Conservation (phyloP, 2,113 vertebrate species). For the Malurus cyaneus region DNA sequence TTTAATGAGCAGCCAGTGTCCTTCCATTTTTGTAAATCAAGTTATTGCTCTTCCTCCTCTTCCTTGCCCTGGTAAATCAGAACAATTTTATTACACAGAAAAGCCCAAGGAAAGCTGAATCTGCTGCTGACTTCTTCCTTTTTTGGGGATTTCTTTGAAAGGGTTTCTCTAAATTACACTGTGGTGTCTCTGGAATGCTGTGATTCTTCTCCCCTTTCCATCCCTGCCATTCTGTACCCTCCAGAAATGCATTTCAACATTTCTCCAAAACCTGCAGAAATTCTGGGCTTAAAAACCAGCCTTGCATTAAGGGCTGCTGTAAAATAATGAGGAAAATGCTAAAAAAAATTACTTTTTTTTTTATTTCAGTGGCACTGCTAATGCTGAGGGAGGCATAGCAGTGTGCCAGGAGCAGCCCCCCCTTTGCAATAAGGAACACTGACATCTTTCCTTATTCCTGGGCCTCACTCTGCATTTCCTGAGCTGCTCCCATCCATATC, state of each 20-base stretch:
- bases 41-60: not conserved
- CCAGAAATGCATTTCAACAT: not conserved
- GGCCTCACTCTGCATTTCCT: constrained; percentile 22
- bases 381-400: not conserved
- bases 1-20: not conserved
- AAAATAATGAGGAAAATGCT: not conserved
- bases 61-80: not conserved
- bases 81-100: not conserved
- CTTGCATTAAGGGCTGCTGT: not conserved
- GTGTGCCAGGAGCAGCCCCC: constrained; percentile 33
- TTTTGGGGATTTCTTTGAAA: not conserved
- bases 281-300: not conserved
- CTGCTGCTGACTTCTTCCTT: not conserved
- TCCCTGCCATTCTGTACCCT: not conserved
- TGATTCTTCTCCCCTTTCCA: not conserved
- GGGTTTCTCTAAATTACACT: not conserved
- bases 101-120: not conserved
- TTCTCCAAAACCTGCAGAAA: not conserved
- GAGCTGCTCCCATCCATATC: constrained; percentile 33
- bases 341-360: too few species aligned
- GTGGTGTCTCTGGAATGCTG: not conserved
- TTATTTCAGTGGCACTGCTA: not conserved
- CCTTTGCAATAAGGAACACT: constrained; percentile 1
- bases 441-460: constrained; percentile 47
- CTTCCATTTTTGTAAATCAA: not conserved